Base-by-base conservation (phyloP, 2,797 vertebrate genomes). In the Molossus alvarezi region DNA sequence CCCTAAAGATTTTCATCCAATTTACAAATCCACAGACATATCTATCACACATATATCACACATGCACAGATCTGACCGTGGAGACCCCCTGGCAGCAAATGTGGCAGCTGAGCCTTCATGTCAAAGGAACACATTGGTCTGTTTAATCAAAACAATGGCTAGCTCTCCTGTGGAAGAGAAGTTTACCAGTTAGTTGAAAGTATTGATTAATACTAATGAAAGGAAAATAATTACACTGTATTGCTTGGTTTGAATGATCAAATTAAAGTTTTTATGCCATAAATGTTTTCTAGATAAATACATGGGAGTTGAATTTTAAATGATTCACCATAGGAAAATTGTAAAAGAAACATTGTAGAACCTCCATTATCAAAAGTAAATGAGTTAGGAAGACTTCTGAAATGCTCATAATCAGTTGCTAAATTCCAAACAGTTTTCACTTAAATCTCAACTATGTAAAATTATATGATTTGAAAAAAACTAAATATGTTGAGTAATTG, bases 271-370 rank as follows among this genome's bases (percentile, higher is more conserved):
- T 88, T 90, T 51, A 77, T n/a, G 64, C 7, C n/a, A 33, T 23
- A 57, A 81, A 53, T 64, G 6, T 41, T 92, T 76, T 73, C 64
- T 90, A 80, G 20, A 76, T 48, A 87, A 91, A 90, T 86, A 88
- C 1, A 48, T 73, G n/a, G 29, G 12, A 55, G 37, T 29, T 85
- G 8, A 67, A 18, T 86, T 84, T 57, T 64, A 20, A 85, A 62
- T 77, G 53, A 51, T 65, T 92, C 27, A 67, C 14, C 27, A 1
- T 23, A 21, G 2, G 10, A 3, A 2, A 76, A 58, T 33, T 84
- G 4, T 9, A 18, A 20, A 69, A 69, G 5, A 57, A 72, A 41
- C 23, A 41, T 41, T 71, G 11, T 13, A 71, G 12, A 37, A 41
- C 69, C 6, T 41, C 37, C 9, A 17, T 75, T 79, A 41, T 62